Conservation (phyloP, 2,113 vertebrate species). For the Lagenorhynchus albirostris region DNA sequence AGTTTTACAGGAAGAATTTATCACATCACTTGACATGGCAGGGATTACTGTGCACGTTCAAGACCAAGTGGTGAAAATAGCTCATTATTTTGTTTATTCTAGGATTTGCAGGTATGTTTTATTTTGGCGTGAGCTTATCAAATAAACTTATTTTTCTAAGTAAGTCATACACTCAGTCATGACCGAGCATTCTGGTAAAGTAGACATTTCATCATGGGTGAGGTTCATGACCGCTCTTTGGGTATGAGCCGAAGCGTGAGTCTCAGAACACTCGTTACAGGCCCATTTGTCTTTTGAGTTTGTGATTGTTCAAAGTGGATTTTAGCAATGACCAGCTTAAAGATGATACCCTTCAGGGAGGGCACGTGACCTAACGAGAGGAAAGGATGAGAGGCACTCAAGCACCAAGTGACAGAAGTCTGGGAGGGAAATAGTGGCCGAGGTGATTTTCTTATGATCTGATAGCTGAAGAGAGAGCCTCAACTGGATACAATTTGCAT, state of each 20-base stretch:
- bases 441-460: background rate
- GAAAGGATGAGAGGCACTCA: background rate
- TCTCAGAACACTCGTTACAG: background rate
- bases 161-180: background rate
- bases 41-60: background rate
- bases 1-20: background rate
- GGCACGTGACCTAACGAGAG: background rate
- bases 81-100: background rate
- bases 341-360: background rate
- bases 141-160: background rate
- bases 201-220: background rate
- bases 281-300: background rate
- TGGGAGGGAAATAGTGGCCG: background rate
- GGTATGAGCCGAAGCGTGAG: background rate
- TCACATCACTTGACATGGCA: background rate
- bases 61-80: background rate
- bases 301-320: background rate
- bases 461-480: background rate
- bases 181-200: background rate
- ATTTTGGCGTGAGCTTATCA: background rate
- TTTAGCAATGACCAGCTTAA: background rate
- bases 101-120: background rate
- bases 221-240: fast-evolving
- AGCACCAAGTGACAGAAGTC: background rate
- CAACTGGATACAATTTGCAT: fast-evolving